A percentile compares a stretch with the other conserved stretches of the same genome.
Conservation (phyloP, 2,113 vertebrate genomes). For the Loxodonta africana region DNA sequence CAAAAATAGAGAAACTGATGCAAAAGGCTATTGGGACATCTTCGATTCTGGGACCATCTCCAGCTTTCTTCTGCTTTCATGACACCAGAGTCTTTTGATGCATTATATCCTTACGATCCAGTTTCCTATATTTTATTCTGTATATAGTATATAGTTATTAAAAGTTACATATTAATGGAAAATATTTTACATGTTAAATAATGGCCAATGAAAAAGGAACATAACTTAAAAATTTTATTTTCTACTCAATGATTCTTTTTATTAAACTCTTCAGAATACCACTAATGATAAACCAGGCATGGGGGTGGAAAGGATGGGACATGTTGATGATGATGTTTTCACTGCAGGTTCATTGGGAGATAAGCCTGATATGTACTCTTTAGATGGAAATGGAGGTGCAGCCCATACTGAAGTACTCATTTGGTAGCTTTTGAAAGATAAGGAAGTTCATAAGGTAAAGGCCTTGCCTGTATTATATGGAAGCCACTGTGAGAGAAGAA, state of each 20-base stretch:
- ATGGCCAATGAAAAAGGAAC: constrained; percentile 80
- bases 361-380: constrained; percentile 65
- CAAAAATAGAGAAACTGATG: constrained; percentile 84
- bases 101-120: constrained; percentile 80
- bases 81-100: constrained; percentile 82
- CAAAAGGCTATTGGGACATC: constrained; percentile 84
- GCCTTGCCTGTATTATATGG: neutral
- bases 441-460: neutral
- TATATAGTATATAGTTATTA: constrained; percentile 83
- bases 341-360: constrained; percentile 68
- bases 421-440: constrained; percentile 12
- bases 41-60: constrained; percentile 82
- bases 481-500: neutral
- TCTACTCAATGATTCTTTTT: constrained; percentile 67
- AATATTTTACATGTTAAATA: constrained; percentile 85
- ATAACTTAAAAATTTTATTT: constrained; percentile 77
- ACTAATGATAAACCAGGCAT: constrained; percentile 69
- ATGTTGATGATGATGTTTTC: constrained; percentile 72
- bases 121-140: constrained; percentile 85
- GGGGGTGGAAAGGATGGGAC: constrained; percentile 44
- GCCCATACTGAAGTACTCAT: neutral
- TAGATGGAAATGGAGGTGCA: constrained; percentile 32
- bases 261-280: constrained; percentile 82
- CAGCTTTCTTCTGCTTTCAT: constrained; percentile 76
- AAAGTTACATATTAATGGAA: constrained; percentile 81